A percentile compares a stretch with the other conserved stretches of the same genome.
Evolutionary conservation across 1,140 invertebrate genomes (phyloP).

Genomic region (Drosophila ironensis): DNA sequence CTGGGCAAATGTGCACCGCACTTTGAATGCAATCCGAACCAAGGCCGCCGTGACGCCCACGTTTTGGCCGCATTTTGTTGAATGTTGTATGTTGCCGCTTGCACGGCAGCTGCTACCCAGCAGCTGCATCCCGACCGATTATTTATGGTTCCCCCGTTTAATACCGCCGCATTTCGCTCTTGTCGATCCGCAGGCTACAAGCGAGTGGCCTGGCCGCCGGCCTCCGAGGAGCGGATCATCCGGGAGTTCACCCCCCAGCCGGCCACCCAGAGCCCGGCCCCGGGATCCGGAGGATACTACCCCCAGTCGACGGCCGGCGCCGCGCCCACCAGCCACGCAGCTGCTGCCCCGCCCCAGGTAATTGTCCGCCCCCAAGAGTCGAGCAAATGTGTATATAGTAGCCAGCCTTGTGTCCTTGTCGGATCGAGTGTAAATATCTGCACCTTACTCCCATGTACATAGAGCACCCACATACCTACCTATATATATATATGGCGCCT

Average conservation of each 20-base stretch:
- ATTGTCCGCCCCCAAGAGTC: constrained; percentile 2
- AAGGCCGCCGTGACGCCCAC: constrained; percentile 68
- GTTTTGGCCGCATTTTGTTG: constrained; percentile 75
- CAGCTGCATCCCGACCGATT: constrained; percentile 22
- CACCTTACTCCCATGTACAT: constrained; percentile 25
- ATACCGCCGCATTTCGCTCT: not conserved
- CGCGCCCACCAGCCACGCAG: constrained; percentile 20
- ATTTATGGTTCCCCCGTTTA: constrained; percentile 14
- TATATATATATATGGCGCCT: constrained; percentile 2
- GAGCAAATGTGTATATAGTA: constrained; percentile 34
- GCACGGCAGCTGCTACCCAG: constrained; percentile 20
- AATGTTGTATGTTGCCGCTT: constrained; percentile 38
- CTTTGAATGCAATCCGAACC: constrained; percentile 9
- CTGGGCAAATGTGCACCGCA: constrained; percentile 11
- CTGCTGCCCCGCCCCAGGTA: constrained; percentile 60
- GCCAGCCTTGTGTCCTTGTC: not conserved
- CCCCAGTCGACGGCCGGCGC: constrained; percentile 37
- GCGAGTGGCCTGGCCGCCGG: constrained; percentile 91
- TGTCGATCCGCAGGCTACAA: constrained; percentile 86
- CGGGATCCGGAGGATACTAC: constrained; percentile 61
- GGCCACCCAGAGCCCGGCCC: constrained; percentile 73
- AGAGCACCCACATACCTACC: too few species aligned
- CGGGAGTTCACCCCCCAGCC: constrained; percentile 84
- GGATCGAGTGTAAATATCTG: constrained; percentile 51
- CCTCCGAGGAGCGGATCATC: constrained; percentile 84